Evolutionary conservation across 30 jellyfish, hydroid and myxozoan genomes (phyloP).

Genomic region (Hydractinia symbiolongicarpus): DNA sequence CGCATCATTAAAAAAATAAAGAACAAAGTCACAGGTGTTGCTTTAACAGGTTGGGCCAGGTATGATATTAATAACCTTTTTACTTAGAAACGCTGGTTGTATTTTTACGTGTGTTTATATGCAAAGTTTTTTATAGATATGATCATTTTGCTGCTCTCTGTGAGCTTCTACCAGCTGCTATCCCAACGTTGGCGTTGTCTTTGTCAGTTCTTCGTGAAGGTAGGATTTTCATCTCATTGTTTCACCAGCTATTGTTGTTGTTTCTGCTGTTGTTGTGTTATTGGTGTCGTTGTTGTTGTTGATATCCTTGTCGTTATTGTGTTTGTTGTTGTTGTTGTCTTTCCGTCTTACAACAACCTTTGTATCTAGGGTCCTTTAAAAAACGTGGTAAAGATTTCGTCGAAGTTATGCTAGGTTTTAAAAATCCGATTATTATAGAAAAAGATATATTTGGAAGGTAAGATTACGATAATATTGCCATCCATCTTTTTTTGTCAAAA

Average conservation of each 20-base stretch:
- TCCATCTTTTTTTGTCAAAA: neutral
- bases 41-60: constrained; percentile 68
- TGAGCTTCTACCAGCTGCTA: constrained; percentile 52
- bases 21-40: constrained; percentile 35
- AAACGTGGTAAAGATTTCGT: constrained; percentile 19
- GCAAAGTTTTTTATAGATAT: neutral
- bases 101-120: neutral
- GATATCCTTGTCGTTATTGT: neutral
- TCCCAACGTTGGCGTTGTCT: constrained; percentile 40
- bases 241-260: neutral
- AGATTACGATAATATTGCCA: neutral
- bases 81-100: neutral
- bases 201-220: constrained; percentile 37
- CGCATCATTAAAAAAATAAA: neutral
- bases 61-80: neutral
- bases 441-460: constrained; percentile 40
- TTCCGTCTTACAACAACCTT: neutral
- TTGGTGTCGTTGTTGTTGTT: no score
- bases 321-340: neutral
- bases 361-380: constrained; percentile 9
- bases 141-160: constrained; percentile 56
- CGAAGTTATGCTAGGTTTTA: constrained; percentile 22
- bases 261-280: neutral
- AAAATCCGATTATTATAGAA: constrained; percentile 17
- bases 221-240: neutral